phyloP scores from a whole-genome alignment of 2,888 invertebrate genomes.

The Polia nebulosa region DNA sequence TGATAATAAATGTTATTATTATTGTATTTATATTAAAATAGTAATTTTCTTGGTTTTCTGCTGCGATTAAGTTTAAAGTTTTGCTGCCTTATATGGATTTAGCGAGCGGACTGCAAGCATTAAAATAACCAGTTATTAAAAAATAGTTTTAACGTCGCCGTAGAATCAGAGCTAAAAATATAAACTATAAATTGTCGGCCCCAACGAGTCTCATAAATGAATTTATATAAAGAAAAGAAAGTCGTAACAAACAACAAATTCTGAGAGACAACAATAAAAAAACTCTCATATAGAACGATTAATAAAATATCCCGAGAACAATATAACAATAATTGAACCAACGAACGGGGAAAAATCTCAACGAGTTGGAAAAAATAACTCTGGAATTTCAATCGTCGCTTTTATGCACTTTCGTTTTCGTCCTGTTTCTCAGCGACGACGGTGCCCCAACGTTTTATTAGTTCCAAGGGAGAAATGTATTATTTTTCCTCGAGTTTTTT shows the following conservation, averaged over 20 bases:
- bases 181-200: neutral
- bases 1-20: too few species aligned
- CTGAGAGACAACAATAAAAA: constrained; percentile 7
- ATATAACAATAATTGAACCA: constrained; percentile 52
- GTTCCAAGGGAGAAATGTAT: constrained; percentile 59
- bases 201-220: neutral
- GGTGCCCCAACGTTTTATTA: constrained; percentile 50
- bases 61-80: neutral
- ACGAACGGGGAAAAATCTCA: constrained; percentile 29
- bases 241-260: constrained; percentile 2
- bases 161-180: constrained; percentile 1
- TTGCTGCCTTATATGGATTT: too few species aligned
- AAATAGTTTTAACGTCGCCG: neutral
- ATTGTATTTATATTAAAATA: too few species aligned
- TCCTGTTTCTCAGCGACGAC: constrained; percentile 44
- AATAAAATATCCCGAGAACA: constrained; percentile 36
- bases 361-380: constrained; percentile 41
- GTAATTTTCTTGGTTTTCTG: neutral
- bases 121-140: neutral
- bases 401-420: constrained; percentile 59
- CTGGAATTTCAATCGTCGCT: constrained; percentile 60
- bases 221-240: constrained; percentile 29
- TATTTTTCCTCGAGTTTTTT: constrained; percentile 54
- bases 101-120: too few species aligned
- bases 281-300: constrained; percentile 31